Evolutionary conservation across 1,140 invertebrate genomes (phyloP).

Genomic region (Drosophila azteca): DNA sequence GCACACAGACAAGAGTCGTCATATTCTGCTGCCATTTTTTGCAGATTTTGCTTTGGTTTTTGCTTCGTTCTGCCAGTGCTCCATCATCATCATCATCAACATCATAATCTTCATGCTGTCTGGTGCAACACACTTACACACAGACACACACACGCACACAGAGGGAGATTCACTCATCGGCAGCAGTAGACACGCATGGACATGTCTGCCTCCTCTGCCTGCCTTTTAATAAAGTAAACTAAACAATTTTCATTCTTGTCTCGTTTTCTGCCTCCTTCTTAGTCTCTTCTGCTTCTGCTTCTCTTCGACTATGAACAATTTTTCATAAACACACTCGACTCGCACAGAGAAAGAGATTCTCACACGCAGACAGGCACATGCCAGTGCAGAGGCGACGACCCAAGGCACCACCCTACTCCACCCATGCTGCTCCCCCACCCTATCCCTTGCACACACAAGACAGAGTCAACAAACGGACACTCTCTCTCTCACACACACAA

Average conservation of each 20-base stretch:
- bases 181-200: constrained; percentile 50
- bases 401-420: constrained; percentile 37
- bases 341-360: constrained; percentile 14
- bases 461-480: constrained; percentile 78
- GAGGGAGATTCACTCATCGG: background rate
- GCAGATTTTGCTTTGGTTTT: constrained; percentile 49
- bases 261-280: constrained; percentile 72
- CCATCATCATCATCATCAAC: constrained; percentile 69
- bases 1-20: background rate
- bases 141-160: constrained; percentile 14
- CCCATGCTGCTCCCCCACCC: constrained; percentile 30
- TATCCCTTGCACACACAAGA: constrained; percentile 49
- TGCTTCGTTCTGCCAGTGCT: constrained; percentile 47
- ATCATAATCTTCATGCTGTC: constrained; percentile 59
- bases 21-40: constrained; percentile 42
- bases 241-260: constrained; percentile 82
- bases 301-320: constrained; percentile 54
- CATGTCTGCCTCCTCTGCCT: constrained; percentile 47
- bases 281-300: constrained; percentile 34
- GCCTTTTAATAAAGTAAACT: constrained; percentile 81
- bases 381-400: constrained; percentile 49
- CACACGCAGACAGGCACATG: constrained; percentile 41
- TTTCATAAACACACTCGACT: constrained; percentile 35
- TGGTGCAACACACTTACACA: constrained; percentile 39
- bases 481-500: constrained; percentile 26